Base-by-base conservation (phyloP, 2,888 invertebrate genomes). In the Chaitophorus viminalis region DNA sequence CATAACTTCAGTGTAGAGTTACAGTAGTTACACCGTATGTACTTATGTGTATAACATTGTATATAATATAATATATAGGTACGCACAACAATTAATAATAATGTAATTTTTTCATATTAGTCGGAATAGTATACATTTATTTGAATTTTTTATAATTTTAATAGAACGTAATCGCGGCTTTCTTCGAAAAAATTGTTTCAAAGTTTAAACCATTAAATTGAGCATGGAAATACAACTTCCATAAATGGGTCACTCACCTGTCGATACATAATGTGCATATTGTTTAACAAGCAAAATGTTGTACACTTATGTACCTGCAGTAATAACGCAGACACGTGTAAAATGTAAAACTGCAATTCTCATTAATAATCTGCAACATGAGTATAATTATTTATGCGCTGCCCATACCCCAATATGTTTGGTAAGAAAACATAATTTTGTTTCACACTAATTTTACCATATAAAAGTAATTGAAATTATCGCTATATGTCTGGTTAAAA, bases 171-270 rank as follows among this genome's bases (percentile, higher is more conserved):
- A 70, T 31, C 14, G 46, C 52, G 31, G 31, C 31, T 46, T 29
- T 46, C 1, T 36, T 74, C 5, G 25, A 21, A 70, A 81, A 68
- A 60, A 60, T 60, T 25, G 60, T 25, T 21, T 17, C 11, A 52
- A 17, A 52, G 39, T n/a, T 70, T 70, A 65, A 39, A 65, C 33
- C 65, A 39, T 68, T 79, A 68, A 79, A 68, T 79, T 79, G 36
- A 36, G 29, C 79, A 29, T 68, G 79, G 65, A 65, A 52, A n/a
- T 29, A 5, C 18, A 25, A 54, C 36, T 18, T 54, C 74, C 29
- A 54, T 82, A 74, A 75, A 75, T 60, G 29, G 54, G 83, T 84
- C 83, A 84, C 83, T 84, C 83, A 84, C 83, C 82, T 82, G 83
- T 76, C 75, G 60, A 76, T 84, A 74, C 11, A 31, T 29, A 52